Base-by-base conservation (phyloP, 1,140 invertebrate species). In the Drosophila gunungcola region DNA sequence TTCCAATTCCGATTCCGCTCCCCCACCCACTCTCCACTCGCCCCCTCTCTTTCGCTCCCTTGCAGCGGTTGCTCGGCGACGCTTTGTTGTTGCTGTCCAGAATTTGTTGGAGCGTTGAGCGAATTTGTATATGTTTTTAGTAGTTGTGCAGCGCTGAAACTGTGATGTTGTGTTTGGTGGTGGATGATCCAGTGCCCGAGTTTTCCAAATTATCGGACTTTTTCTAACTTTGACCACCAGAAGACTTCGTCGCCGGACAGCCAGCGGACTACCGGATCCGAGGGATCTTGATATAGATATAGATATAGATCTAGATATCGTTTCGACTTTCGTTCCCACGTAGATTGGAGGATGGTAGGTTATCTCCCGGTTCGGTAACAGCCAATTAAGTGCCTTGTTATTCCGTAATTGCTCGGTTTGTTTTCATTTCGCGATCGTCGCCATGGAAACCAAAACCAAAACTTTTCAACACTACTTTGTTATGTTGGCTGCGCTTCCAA, bases 121-220 rank as follows among this genome's bases (percentile, higher is more conserved):
- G 63, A 76, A 78, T 72, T 73, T 68, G 36, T 12, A 12, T 38
- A 0, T 38, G 53, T 63, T 77, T 55, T 77, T 49, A 88, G 83
- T 88, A 68, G 51, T 60, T 67, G 65, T 49, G 39, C 73, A 73
- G 73, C 84, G 64, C 62, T 84, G 72, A 74, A 68, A 63, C 76
- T 68, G 83, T 69, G 69, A 82, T 84, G 83, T 88, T 89, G 76
- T 84, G 57, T 63, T 38, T 51, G 80, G 83, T 88, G 83, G 83
- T 82, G 43, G 78, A 68, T 82, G 78, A 68, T 82, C 29, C 54
- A 60, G 16, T 60, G 42, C 56, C 54, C 21, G 21, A 58, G 45
- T 67, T 52, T 21, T 21, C 16, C 16, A 21, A 21, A 21, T 21
- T 21, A 9, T 12, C 32, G 32, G 32, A 56, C 11, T 48, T 21